A percentile compares a stretch with the other conserved stretches of the same genome.
Conservation (phyloP, 92 coral and sea anemone genomes). For the Scolanthus callimorphus region DNA sequence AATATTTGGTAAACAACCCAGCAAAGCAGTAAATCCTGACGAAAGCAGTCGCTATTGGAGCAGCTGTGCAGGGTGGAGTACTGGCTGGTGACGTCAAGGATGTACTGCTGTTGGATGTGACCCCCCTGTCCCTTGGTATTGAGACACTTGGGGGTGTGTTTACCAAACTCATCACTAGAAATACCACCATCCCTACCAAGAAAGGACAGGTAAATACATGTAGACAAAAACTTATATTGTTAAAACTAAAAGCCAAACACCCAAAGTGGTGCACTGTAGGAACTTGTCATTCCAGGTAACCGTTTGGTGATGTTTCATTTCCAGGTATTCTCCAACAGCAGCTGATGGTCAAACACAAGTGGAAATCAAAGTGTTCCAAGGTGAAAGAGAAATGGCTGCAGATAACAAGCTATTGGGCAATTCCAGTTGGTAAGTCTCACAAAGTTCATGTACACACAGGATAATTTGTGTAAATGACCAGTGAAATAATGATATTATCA, state of each 20-base stretch:
- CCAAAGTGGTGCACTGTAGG: too few species aligned
- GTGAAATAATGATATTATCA: too few species aligned
- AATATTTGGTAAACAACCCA: slow-evolving; percentile 83
- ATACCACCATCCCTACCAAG: slow-evolving; percentile 98
- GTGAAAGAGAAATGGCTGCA: slow-evolving; percentile 95
- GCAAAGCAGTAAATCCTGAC: slow-evolving; percentile 97
- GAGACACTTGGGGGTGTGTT: slow-evolving; percentile 99
- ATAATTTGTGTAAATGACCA: too few species aligned
- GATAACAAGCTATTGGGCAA: slow-evolving; percentile 93
- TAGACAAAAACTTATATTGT: too few species aligned
- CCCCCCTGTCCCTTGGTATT: slow-evolving; percentile 95
- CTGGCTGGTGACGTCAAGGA: slow-evolving; percentile 98
- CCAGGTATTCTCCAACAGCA: slow-evolving; percentile 93
- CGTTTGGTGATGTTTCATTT: too few species aligned
- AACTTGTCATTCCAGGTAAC: too few species aligned
- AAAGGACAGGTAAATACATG: slow-evolving; percentile 98
- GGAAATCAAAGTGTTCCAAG: slow-evolving; percentile 90
- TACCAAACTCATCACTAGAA: slow-evolving; percentile 90
- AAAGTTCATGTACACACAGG: too few species aligned
- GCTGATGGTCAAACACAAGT: slow-evolving; percentile 99
- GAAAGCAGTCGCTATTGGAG: slow-evolving; percentile 98
- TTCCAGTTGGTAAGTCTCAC: slow-evolving; percentile 91
- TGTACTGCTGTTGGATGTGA: slow-evolving; percentile 91
- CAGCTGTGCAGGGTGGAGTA: slow-evolving; percentile 97
- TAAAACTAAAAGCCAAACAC: too few species aligned